Evolutionary conservation across 2,113 vertebrate genomes (phyloP).

Genomic region (Prunella himalayana): DNA sequence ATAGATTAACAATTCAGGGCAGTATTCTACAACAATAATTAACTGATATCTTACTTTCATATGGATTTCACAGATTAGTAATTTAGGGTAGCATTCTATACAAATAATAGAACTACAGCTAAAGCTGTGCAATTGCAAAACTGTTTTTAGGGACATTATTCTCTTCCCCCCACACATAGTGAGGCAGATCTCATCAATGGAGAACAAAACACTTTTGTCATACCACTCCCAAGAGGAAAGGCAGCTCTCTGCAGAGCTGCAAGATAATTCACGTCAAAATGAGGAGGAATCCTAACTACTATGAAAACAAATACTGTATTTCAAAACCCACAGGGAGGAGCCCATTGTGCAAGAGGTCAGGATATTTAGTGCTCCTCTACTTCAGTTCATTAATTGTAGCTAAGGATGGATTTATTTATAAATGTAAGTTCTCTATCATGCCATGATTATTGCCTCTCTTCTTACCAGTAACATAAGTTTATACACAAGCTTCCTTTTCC

Average conservation of each 20-base stretch:
- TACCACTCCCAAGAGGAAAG: neutral
- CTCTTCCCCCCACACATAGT: neutral
- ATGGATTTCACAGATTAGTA: neutral
- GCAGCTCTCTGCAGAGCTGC: neutral
- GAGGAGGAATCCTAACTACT: constrained; percentile 37
- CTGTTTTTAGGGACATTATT: neutral
- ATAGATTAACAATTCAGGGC: neutral
- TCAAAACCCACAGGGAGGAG: constrained; percentile 33
- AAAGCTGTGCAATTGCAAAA: neutral
- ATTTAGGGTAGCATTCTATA: neutral
- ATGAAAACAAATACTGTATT: constrained; percentile 56
- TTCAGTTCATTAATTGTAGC: neutral
- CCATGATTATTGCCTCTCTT: neutral
- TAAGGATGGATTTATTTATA: neutral
- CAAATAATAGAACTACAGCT: neutral
- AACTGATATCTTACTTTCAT: neutral
- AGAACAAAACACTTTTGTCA: constrained; percentile 32
- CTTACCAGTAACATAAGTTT: neutral
- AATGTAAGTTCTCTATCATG: neutral
- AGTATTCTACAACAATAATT: neutral
- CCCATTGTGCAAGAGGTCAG: constrained; percentile 12
- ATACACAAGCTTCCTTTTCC: neutral
- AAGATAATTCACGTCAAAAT: neutral
- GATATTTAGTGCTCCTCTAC: neutral
- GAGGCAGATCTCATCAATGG: neutral